Evolutionary conservation across 1,140 invertebrate species (phyloP), one percentile per base, ranked within the genome.

Genomic region (Epicauta chinensis): DNA sequence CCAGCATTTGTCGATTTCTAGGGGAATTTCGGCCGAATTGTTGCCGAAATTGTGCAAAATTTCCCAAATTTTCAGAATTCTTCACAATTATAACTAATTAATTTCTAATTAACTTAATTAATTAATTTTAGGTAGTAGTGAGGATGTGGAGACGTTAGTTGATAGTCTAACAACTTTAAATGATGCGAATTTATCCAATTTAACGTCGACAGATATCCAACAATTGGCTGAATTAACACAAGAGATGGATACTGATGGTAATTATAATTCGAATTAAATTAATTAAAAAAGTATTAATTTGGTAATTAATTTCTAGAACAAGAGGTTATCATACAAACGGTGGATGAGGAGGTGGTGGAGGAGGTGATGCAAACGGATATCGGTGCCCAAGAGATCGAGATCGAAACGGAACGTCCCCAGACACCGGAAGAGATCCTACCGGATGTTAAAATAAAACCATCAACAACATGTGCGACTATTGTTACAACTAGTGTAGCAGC

Each of bases 181-280:
- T 42, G 51, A 52, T 11, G 47, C 32, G 23, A 59, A 49, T 31
- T 35, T 62, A 9, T 23, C 60, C 3, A 38, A 38, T 13, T 54
- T 65, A 35, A 57, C 42, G 29, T 51, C 49, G 9, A 56, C 16
- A 11, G 61, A 67, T 45, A 43, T 67, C 7, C 54, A 64, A 31
- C 50, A 57, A 12, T 55, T 69, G 30, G 53, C 56, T 11, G 61
- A 67, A 39, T 46, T 64, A 14, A 61, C 64, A 11, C 52, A 64
- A 30, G 63, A 56, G 15, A 66, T 66, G 56, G 64, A 63, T 32
- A 65, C 56, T 49, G 58, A 61, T 48, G 61, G 65, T 66, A 53
- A 5, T 23, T 23, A 45, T 29, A 2, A 23, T 30, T n/a, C 11
- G 10, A n/a, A n/a, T 34, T n/a, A 34, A 34, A 30, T 30, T 62